Evolutionary conservation across 1,140 invertebrate genomes (phyloP).

Genomic region (Steinernema khuongi): DNA sequence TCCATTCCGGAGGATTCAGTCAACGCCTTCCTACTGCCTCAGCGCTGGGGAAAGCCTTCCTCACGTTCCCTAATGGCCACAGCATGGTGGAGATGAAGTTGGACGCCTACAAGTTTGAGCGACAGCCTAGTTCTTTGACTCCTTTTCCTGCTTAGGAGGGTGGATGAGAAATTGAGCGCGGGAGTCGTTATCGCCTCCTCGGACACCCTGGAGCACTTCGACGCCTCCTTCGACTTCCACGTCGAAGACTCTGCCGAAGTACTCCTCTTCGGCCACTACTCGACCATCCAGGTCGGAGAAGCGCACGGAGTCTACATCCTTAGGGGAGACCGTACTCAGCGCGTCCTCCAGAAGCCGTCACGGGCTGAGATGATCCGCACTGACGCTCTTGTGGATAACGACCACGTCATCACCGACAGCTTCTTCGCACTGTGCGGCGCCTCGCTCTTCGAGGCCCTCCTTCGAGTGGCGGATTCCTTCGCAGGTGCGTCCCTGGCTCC

Average conservation of each 20-base stretch:
- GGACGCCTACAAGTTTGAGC: neutral
- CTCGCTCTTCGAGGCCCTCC: neutral
- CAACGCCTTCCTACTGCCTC: neutral
- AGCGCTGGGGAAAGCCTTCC: neutral
- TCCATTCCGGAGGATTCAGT: neutral
- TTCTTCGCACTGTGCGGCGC: neutral
- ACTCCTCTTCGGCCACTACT: neutral
- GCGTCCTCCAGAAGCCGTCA: conserved; percentile 6
- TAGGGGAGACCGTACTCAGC: neutral
- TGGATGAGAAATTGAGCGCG: neutral
- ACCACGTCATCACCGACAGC: neutral
- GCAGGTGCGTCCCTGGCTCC: neutral
- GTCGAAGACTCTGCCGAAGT: neutral
- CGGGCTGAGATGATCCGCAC: neutral
- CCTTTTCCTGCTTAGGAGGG: neutral
- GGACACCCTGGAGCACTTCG: conserved; percentile 1
- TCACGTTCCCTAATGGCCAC: neutral
- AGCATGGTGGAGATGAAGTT: neutral
- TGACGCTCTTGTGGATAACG: neutral
- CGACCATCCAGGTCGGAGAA: neutral
- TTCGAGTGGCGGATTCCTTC: neutral
- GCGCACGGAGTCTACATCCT: neutral
- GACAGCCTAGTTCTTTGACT: neutral
- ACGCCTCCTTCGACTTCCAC: neutral
- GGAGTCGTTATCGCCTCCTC: neutral